Evolutionary conservation across 2,888 invertebrate species (phyloP), one percentile per base, ranked within the genome.

Genomic region (Hydropsyche betteni): DNA sequence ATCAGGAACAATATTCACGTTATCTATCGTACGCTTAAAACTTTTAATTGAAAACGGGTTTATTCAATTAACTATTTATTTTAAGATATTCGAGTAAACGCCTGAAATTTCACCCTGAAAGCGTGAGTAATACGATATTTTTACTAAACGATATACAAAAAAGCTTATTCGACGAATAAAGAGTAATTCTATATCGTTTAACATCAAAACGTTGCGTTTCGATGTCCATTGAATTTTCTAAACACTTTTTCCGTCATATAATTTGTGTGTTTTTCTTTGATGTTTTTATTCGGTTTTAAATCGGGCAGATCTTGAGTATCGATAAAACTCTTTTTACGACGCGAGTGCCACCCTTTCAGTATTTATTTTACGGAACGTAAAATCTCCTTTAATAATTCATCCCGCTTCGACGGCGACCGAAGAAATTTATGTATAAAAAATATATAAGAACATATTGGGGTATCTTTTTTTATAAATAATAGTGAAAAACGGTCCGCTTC

Each of bases 341-440:
- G 8, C 58, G 16, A 58, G 16, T 16, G 14, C 16, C 58, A 8
- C 8, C 16, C 16, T 16, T 24, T 16, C 16, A n/a, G 36, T 64
- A 64, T 36, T 70, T 70, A 51, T 61, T 72, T 72, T 58, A 58
- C 52, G 72, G 14, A 12, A 38, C 55, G 36, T 38, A 44, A 72
- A 72, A 55, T 61, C 55, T 58, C 55, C 72, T 72, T 72, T 72
- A 72, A 72, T 72, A 72, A 58, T 55, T 72, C 72, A 55, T 36
- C 44, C 38, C 44, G 12, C 34, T 72, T 72, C 58, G 36, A 58
- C 14, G 58, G 24, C 58, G 14, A 24, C 44, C 58, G 58, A 58
- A 14, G 58, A 36, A 64, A 64, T 64, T 64, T 64, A 64, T 64
- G 34, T 34, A n/a, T 8, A 34, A 36, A 12, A 12, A 64, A 64